phyloP scores from a whole-genome alignment of 2,797 vertebrate species.

The Emys orbicularis region DNA sequence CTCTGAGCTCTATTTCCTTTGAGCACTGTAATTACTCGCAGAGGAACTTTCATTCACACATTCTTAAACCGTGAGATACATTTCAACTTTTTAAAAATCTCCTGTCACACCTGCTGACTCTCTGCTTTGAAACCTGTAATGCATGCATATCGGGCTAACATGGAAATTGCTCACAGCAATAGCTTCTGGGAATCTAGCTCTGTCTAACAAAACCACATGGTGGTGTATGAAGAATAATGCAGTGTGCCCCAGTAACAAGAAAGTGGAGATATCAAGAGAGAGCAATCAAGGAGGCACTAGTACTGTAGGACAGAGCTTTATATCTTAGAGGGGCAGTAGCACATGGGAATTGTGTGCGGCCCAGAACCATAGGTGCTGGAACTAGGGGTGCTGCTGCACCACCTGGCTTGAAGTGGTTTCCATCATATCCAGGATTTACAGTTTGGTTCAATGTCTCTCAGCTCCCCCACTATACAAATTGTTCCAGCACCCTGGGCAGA shows the following conservation, averaged over 20 bases:
- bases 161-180: slow-evolving; percentile 54
- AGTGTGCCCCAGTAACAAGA: slow-evolving; percentile 16
- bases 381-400: too few relatives aligned
- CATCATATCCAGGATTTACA: too few relatives aligned
- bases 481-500: neutral
- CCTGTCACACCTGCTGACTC: slow-evolving; percentile 53
- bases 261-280: slow-evolving; percentile 23
- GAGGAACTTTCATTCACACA: slow-evolving; percentile 28
- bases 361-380: neutral
- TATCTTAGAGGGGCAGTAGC: neutral
- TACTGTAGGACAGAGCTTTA: neutral
- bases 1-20: slow-evolving; percentile 59
- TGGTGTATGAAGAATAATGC: slow-evolving; percentile 13
- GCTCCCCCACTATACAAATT: too few relatives aligned
- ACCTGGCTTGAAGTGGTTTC: too few relatives aligned
- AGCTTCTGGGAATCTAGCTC: slow-evolving; percentile 28
- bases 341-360: neutral
- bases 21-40: slow-evolving; percentile 66
- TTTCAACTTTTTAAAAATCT: slow-evolving; percentile 8
- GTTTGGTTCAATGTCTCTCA: too few relatives aligned
- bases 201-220: slow-evolving; percentile 32
- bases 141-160: slow-evolving; percentile 54
- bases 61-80: slow-evolving; percentile 65
- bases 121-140: slow-evolving; percentile 67
- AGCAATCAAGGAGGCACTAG: neutral